Conservation (phyloP, 2,888 invertebrate genomes). For the Dicycla oo region DNA sequence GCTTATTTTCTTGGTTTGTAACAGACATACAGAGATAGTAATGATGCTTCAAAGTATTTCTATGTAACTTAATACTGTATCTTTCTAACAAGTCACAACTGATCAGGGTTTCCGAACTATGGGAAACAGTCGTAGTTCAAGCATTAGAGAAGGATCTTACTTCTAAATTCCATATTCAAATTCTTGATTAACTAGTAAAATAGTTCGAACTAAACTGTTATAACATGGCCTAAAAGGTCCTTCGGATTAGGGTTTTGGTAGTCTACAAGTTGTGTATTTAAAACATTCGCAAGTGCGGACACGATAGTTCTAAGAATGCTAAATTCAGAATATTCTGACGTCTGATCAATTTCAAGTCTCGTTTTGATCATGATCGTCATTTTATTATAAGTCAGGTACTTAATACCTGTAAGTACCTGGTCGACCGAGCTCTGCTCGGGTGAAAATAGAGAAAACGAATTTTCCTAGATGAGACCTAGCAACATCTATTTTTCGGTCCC, state of each 20-base stretch:
- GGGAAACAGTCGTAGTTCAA: neutral
- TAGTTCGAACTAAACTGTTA: conserved; percentile 23
- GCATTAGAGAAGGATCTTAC: neutral
- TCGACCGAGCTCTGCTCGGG: no score
- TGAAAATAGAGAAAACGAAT: no score
- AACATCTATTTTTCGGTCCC: no score
- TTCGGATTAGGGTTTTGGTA: neutral
- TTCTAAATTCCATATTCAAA: conserved; percentile 31
- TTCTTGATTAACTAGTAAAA: conserved; percentile 35
- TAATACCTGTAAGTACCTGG: no score
- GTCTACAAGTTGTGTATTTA: neutral
- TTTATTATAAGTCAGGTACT: no score
- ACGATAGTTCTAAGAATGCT: neutral
- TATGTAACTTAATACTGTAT: neutral
- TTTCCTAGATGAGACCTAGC: no score
- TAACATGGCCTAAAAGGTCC: neutral
- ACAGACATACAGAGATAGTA: neutral
- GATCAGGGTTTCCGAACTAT: conserved; percentile 6
- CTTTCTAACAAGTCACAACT: neutral
- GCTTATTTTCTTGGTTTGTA: neutral
- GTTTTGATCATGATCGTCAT: neutral
- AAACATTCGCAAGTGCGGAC: neutral
- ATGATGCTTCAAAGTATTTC: neutral
- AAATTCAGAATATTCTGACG: neutral
- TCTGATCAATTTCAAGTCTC: neutral